These are phyloP conservation scores for Aurelia aurita complex sp. Pacific DNA, from an alignment of 30 jellyfish, hydroid and myxozoan genomes.

Conservation along the genomic window DNA sequence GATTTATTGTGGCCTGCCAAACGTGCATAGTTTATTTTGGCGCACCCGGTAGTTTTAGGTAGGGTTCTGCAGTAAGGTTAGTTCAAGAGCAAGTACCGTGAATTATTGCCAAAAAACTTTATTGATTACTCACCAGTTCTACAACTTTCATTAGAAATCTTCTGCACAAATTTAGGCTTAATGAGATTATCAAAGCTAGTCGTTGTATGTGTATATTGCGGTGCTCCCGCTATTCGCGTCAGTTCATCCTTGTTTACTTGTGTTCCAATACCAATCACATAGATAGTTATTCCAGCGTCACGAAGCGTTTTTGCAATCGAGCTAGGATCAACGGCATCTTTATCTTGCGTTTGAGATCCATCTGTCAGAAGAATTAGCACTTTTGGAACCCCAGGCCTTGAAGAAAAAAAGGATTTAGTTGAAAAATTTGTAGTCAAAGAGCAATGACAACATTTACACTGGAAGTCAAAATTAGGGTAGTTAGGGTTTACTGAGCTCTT, in stretches of 20 bases:
- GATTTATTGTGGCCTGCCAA: too few relatives aligned
- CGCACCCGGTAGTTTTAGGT: too few relatives aligned
- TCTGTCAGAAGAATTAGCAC: constrained; percentile 80
- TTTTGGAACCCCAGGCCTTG: constrained; percentile 39
- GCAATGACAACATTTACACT: too few relatives aligned
- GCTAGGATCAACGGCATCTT: constrained; percentile 73
- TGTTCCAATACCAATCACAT: constrained; percentile 82
- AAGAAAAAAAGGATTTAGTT: neutral
- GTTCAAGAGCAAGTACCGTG: too few relatives aligned
- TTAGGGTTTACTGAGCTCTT: too few relatives aligned
- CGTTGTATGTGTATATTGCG: constrained; percentile 42
- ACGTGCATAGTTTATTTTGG: too few relatives aligned
- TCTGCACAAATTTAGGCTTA: constrained; percentile 42
- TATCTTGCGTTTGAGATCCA: constrained; percentile 81
- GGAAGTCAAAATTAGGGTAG: too few relatives aligned
- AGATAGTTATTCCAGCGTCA: constrained; percentile 52
- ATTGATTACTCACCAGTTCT: constrained; percentile 38
- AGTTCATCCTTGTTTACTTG: constrained; percentile 75
- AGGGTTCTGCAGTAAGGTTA: too few relatives aligned
- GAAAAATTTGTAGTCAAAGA: too few relatives aligned
- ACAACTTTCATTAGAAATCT: constrained; percentile 39
- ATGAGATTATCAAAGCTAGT: constrained; percentile 58
- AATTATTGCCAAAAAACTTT: too few relatives aligned
- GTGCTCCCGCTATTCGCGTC: constrained; percentile 60
- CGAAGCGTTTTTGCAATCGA: constrained; percentile 71